phyloP scores from a whole-genome alignment of 1,140 invertebrate genomes.

The Oscheius sp. region DNA sequence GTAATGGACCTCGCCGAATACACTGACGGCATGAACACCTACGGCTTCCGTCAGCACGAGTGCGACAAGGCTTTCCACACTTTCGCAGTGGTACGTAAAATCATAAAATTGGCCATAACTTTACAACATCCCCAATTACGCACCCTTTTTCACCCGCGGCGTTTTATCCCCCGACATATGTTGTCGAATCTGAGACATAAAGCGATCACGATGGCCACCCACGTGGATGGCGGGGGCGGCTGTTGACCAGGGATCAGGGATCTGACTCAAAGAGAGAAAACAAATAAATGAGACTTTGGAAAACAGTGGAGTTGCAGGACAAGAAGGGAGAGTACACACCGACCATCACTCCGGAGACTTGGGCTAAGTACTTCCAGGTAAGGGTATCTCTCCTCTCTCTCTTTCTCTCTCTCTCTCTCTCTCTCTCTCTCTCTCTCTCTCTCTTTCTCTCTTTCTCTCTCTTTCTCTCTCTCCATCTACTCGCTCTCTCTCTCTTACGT shows the following conservation, averaged over 20 bases:
- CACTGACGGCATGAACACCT: slow-evolving; percentile 51
- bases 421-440: no score
- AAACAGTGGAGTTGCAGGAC: slow-evolving; percentile 39
- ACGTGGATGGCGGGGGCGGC: no score
- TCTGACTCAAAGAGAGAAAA: background rate
- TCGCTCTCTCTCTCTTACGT: background rate
- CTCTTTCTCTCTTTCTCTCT: no score
- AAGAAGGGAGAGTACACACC: slow-evolving; percentile 42
- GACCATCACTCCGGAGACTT: slow-evolving; percentile 37
- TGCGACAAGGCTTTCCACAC: slow-evolving; percentile 41
- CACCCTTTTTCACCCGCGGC: background rate
- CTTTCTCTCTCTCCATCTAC: no score
- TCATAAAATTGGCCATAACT: background rate
- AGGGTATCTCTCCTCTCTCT: background rate
- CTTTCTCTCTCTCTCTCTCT: background rate
- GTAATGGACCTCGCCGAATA: slow-evolving; percentile 53
- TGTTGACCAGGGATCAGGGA: background rate
- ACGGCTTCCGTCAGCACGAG: slow-evolving; percentile 39
- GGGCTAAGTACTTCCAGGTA: slow-evolving; percentile 45
- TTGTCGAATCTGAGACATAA: no score
- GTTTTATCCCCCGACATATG: no score
- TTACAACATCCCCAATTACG: background rate
- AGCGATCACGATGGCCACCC: no score
- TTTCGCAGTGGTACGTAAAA: slow-evolving; percentile 43
- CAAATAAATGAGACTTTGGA: background rate